phyloP scores from a whole-genome alignment of 1,140 invertebrate species.

The Oncopodura yosiiana region DNA sequence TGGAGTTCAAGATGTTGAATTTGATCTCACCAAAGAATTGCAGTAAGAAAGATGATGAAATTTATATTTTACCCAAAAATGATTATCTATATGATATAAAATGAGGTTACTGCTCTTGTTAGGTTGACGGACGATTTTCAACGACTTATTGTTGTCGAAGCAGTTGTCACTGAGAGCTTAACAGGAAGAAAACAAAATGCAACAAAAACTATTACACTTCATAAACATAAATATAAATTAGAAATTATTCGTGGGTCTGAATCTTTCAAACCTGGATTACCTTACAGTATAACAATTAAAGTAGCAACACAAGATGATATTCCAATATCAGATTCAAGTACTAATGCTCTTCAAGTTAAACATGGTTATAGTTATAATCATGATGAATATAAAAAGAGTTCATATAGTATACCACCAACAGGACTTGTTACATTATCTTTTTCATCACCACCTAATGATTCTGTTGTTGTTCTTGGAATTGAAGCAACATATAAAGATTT shows the following conservation, averaged over 20 bases:
- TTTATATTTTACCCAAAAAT: not conserved
- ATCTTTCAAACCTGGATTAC: conserved; percentile 76
- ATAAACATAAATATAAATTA: conserved; percentile 71
- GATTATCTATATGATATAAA: not conserved
- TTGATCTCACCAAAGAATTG: conserved; percentile 61
- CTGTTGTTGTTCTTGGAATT: conserved; percentile 49
- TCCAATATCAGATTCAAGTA: conserved; percentile 51
- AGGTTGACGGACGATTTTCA: conserved; percentile 62
- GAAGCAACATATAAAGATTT: conserved; percentile 51
- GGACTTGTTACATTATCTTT: conserved; percentile 62
- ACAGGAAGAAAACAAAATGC: conserved; percentile 72
- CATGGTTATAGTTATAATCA: conserved; percentile 58
- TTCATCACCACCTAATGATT: conserved; percentile 50
- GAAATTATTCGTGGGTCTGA: conserved; percentile 69
- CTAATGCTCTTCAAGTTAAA: conserved; percentile 51
- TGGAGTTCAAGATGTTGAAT: conserved; percentile 62
- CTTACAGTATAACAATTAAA: conserved; percentile 61
- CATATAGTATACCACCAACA: conserved; percentile 51
- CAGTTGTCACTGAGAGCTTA: conserved; percentile 65
- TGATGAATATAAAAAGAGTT: conserved; percentile 51
- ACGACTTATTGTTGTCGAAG: conserved; percentile 63
- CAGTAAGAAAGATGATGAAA: conserved; percentile 41
- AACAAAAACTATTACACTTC: conserved; percentile 58
- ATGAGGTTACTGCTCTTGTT: not conserved
- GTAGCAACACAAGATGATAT: conserved; percentile 62